Conservation (phyloP, 64 coral and sea anemone genomes). For the Montipora sp. region DNA sequence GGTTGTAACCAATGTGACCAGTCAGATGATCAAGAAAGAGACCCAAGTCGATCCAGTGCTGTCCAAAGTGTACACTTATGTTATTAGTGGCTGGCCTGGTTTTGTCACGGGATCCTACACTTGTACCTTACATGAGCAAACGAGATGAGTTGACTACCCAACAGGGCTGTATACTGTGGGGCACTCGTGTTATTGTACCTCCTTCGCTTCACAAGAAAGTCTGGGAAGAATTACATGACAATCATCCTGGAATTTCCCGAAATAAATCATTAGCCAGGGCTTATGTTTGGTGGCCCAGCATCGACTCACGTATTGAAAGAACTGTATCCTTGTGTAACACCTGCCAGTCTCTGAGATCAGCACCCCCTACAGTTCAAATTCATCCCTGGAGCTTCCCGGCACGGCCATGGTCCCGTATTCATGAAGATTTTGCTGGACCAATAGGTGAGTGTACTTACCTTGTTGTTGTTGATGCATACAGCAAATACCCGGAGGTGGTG, state of each 20-base stretch:
- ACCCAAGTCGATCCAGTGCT: slow-evolving; percentile 45
- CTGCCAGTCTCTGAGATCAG: neutral
- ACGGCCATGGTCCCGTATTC: too few species aligned
- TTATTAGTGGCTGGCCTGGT: slow-evolving; percentile 47
- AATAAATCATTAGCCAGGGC: slow-evolving; percentile 65
- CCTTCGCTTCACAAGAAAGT: slow-evolving; percentile 48
- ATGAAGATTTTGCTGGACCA: slow-evolving; percentile 23
- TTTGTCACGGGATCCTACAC: slow-evolving; percentile 42
- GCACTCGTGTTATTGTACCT: slow-evolving; percentile 44
- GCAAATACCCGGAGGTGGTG: neutral
- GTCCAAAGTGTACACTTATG: slow-evolving; percentile 41
- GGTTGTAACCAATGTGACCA: slow-evolving; percentile 54
- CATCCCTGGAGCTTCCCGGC: too few species aligned
- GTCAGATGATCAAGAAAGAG: slow-evolving; percentile 58
- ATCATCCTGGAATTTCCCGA: slow-evolving; percentile 41
- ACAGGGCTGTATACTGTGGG: slow-evolving; percentile 54
- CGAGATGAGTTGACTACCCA: slow-evolving; percentile 39
- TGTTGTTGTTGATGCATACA: slow-evolving; percentile 29
- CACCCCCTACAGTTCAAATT: neutral
- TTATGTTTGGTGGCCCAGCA: slow-evolving; percentile 64
- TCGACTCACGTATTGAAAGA: slow-evolving; percentile 55
- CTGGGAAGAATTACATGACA: slow-evolving; percentile 52
- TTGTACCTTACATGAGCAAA: slow-evolving; percentile 49
- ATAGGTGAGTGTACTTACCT: neutral
- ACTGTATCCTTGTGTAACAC: neutral